Evolutionary conservation across 2,888 invertebrate species (phyloP), one percentile per base, ranked within the genome.

Genomic region (Callyntrura sp.): DNA sequence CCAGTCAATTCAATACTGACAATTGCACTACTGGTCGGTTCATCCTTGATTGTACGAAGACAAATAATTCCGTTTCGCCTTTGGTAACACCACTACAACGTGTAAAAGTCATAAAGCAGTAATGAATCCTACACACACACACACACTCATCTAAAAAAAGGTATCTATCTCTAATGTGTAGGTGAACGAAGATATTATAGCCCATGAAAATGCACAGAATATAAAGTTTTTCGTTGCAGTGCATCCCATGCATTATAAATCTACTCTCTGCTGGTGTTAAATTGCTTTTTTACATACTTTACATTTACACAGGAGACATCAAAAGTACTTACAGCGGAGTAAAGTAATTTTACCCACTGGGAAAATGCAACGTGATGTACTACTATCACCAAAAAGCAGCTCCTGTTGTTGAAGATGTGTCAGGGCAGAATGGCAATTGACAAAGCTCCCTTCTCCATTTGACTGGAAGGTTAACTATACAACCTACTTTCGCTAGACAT

Each of bases 311-410:
- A 79, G 35, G 79, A 79, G 79, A 79, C 60, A 79, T 79, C 17
- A 35, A 79, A 76, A 78, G 45, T 85, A 78, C 85, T 78, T 81
- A 81, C 68, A 43, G 23, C 35, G 48, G 70, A 79, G 60, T 60
- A 79, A 85, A 68, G 55, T 87, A 87, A 87, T 87, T 87, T 79
- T 45, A 62, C 86, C 86, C 86, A 81, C 23, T 87, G 86, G 86
- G 86, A 87, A 87, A 87, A 79, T 28, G 35, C 70, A 70, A 81
- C 86, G 86, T 87, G 86, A 65, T 85, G 60, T 55, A 68, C 70
- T 28, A 68, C 51, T 23, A 60, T 4, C 81, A 81, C n/a, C 43
- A 51, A 3, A 51, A 3, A 4, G 8, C 35, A 23, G 23, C 48
- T 8, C 1, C n/a, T 82, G 23, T n/a, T n/a, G n/a, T n/a, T n/a